phyloP scores from a whole-genome alignment of 2,797 vertebrate genomes.

The Hylomyscus alleni region DNA sequence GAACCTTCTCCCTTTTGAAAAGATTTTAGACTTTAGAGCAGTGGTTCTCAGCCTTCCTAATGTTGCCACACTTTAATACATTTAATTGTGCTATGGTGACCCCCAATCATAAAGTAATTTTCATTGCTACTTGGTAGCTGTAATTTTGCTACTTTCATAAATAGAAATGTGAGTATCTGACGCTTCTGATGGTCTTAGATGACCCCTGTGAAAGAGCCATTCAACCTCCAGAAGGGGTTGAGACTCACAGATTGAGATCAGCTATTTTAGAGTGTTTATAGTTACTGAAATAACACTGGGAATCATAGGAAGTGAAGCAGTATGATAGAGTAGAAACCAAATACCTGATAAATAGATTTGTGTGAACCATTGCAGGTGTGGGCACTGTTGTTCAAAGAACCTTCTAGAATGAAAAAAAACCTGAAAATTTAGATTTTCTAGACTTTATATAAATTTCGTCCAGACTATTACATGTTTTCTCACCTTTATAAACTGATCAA shows the following conservation, averaged over 20 bases:
- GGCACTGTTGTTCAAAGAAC: slow-evolving; percentile 19
- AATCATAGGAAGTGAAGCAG: neutral
- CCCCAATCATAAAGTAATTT: neutral
- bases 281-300: neutral
- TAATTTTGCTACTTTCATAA: neutral
- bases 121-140: neutral
- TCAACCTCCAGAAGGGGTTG: neutral
- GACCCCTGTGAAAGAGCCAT: neutral
- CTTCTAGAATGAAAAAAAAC: slow-evolving; percentile 38
- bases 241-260: neutral
- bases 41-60: neutral
- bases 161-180: neutral
- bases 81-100: neutral
- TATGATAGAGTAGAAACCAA: neutral
- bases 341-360: slow-evolving; percentile 1
- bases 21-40: neutral
- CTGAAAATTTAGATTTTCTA: slow-evolving; percentile 13
- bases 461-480: neutral
- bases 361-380: neutral
- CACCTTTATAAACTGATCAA: neutral
- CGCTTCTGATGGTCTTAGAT: neutral
- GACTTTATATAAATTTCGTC: slow-evolving; percentile 25
- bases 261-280: neutral
- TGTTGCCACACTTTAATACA: neutral
- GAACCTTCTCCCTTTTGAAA: neutral